phyloP scores from a whole-genome alignment of 92 coral and sea anemone species.

The Hydrozoanthus gracilis region DNA sequence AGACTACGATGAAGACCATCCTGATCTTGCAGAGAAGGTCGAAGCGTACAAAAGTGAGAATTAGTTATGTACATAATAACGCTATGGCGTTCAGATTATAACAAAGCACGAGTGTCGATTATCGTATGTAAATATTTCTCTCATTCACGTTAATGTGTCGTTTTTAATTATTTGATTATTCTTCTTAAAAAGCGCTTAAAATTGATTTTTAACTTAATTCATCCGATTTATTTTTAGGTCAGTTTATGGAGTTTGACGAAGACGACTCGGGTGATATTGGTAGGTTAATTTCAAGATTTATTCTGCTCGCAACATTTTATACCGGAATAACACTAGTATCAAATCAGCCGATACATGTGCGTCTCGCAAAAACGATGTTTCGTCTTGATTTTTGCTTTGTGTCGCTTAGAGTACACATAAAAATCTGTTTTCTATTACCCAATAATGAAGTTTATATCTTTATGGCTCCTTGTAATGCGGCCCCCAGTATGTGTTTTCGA shows the following conservation, averaged over 20 bases:
- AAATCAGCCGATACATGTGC: too few species aligned
- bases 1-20: conserved; percentile 94
- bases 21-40: conserved; percentile 79
- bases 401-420: too few species aligned
- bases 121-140: conserved; percentile 14
- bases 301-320: too few species aligned
- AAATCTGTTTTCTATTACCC: too few species aligned
- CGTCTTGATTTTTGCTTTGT: too few species aligned
- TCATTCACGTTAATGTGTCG: not conserved
- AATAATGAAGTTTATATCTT: too few species aligned
- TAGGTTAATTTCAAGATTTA: conserved; percentile 40
- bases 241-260: conserved; percentile 96
- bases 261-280: conserved; percentile 96
- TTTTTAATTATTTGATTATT: not conserved
- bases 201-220: not conserved
- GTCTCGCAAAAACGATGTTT: too few species aligned
- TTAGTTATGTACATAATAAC: too few species aligned
- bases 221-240: conserved; percentile 61
- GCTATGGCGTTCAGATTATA: conserved; percentile 7
- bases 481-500: too few species aligned
- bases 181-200: not conserved
- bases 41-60: conserved; percentile 84
- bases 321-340: too few species aligned
- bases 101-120: not conserved
- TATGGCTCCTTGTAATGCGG: too few species aligned